Evolutionary conservation across 2,888 invertebrate species (phyloP), one percentile per base, ranked within the genome.

Genomic region (Pyrrhia umbra): DNA sequence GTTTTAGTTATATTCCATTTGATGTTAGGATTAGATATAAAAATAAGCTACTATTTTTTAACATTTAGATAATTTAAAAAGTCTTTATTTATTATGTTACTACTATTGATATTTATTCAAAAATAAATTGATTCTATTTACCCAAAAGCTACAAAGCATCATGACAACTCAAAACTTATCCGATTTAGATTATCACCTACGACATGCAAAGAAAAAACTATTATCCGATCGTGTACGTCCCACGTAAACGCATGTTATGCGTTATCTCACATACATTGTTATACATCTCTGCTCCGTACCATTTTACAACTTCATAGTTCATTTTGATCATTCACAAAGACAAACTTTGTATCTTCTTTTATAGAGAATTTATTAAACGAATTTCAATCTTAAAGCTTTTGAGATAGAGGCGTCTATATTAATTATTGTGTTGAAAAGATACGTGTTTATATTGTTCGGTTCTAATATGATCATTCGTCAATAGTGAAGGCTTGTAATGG

Each of bases 391-490:
- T 86, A 64, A 6, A 0, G 0, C 0, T 1, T 6, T 2, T 1
- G 0, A 34, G 0, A 10, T 49, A 65, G 5, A 45, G 52, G 10
- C 54, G 9, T 37, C 40, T 15, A 5, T 60, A 62, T 60, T 54
- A 25, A 56, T 62, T 6, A 62, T 69, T 61, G 75, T 75, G 68
- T 81, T 83, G 20, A 61, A 50, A 58, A 46, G 55, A 45, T 56
- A 58, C 18, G 42, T 66, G 23, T 45, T 42, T 77, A 84, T 85
- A 88, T 88, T 89, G 89, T 90, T 87, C 82, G 85, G 85, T 62
- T 81, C 84, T 90, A 89, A 89, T 91, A 88, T 85, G 85, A 88
- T 88, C 89, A 91, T 92, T 88, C 88, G 89, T 92, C 90, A 91
- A 85, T 74, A 85, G 81, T 88, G 92, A 90, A 90, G 88, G 88